These are phyloP conservation scores for Aptenodytes patagonicus DNA, from an alignment of 2,113 vertebrate genomes.

Conservation along the genomic window DNA sequence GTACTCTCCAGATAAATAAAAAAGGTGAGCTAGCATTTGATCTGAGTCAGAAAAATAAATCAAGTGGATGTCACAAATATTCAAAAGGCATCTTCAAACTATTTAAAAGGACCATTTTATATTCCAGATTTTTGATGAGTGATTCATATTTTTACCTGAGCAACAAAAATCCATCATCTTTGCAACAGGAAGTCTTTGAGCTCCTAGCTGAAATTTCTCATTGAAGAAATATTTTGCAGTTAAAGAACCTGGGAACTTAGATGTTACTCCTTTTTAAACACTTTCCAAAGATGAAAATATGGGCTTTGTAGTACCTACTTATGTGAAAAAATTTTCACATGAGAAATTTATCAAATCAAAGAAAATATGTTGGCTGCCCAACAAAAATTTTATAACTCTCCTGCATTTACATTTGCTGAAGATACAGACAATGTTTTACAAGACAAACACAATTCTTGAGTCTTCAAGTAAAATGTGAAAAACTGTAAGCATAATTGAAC, in stretches of 20 bases:
- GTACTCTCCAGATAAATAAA: background rate
- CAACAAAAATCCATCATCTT: background rate
- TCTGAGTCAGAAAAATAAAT: background rate
- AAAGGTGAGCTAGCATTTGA: background rate
- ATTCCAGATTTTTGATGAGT: constrained; percentile 1
- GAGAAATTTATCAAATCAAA: background rate
- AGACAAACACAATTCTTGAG: background rate
- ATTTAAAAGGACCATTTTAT: background rate
- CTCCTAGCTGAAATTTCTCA: background rate
- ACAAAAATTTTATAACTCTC: background rate
- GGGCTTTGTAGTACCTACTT: background rate
- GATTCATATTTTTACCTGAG: background rate
- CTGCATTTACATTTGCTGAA: background rate
- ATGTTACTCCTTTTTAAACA: background rate
- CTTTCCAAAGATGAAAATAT: background rate
- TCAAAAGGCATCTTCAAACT: background rate
- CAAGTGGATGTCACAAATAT: background rate
- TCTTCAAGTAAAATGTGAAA: background rate
- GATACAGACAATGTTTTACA: background rate
- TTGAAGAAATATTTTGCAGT: background rate
- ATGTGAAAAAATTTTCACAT: background rate
- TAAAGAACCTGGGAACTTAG: background rate
- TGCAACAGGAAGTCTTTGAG: background rate
- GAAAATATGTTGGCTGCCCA: background rate
- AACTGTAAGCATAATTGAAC: background rate